Base-by-base conservation (phyloP, 1,140 invertebrate species). In the Manduca sexta region DNA sequence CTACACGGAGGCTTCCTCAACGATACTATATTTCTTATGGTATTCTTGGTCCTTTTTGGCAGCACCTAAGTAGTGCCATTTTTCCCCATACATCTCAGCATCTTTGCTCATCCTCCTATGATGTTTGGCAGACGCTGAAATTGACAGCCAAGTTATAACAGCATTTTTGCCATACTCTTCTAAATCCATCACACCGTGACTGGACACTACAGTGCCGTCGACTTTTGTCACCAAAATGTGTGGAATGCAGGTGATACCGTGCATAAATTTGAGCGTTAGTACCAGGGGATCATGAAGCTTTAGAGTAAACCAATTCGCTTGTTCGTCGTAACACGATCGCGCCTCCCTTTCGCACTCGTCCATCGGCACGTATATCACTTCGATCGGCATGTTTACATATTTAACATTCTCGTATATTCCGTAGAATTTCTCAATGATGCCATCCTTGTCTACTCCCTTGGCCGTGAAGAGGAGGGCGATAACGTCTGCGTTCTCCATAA, bases 221-320 rank as follows among this genome's bases (percentile, higher is more conserved):
- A 52, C 31, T 52, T 64, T 70, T 2, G 76, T 40, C 0, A 80
- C 67, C 3, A 74, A 12, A 10, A 84, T 46, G 15, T 72, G 57
- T 0, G 81, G 81, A 11, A 79, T 60, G 44, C 60, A 69, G 1
- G 70, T 70, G 10, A 84, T 52, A 29, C 51, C 53, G 18, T 83
- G 76, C 64, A 81, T 70, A 56, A 65, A 76, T 35, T 57, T 68
- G 2, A 83, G 62, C 2, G 45, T 37, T 1, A 38, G 40, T 69
- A 81, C 52, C 21, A 81, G 53, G 29, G 69, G 64, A 64, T 81
- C 75, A 63, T 64, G 38, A 56, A 63, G 59, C 3, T 56, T 56
- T 21, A 84, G 60, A 38, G 67, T 72, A 40, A 83, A 83, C 81
- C 79, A 84, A 45, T 84, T 83, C 4, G 81, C 77, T 63, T 84